Base-by-base conservation (phyloP, 2,113 vertebrate genomes). In the Indri indri region DNA sequence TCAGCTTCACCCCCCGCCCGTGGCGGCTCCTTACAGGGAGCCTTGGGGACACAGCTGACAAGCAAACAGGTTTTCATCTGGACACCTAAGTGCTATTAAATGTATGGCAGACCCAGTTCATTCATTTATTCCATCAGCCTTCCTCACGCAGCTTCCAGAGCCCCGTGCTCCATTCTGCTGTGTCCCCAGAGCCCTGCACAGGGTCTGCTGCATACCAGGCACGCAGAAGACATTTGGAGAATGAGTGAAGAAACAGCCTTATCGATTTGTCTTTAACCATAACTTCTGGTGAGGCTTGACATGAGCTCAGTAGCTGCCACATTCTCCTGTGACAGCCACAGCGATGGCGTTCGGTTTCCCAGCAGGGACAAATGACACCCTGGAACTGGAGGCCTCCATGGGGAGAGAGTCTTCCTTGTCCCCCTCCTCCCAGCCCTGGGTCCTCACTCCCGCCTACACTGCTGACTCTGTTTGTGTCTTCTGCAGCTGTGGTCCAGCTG, bases 1-100 rank as follows among this genome's bases (percentile, higher is more conserved):
- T 68, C 97, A 95, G 54, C 91, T 40, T 87, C 50, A 76, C 95
- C 63, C 40, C 40, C 61, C 76, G 96, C 81, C 91, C 74, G 70
- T 91, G 97, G 97, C 42, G 94, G 45, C 32, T 25, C n/a, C 70
- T 42, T 12, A 83, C 37, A 65, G 84, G 85, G 93, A 87, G 86
- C 70, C 92, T 81, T 32, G 16, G 17, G 52, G n/a, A 54, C 47
- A 20, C 6, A 40, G 73, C 23, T 71, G 32, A 77, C n/a, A 86
- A 61, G n/a, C 2, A 3, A 18, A 8, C 23, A 80, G 63, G 50
- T 25, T 71, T 42, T 71, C 32, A 25, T 40, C 18, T 30, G 77
- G 37, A 23, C 42, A 17, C 40, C 5, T 7, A 89, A 10, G n/a
- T 2, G 11, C 11, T n/a, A 47, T 18, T n/a, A 12, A 45, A 40